Conservation (phyloP, 1,140 invertebrate species). For the Lamellibrachia luymesi region DNA sequence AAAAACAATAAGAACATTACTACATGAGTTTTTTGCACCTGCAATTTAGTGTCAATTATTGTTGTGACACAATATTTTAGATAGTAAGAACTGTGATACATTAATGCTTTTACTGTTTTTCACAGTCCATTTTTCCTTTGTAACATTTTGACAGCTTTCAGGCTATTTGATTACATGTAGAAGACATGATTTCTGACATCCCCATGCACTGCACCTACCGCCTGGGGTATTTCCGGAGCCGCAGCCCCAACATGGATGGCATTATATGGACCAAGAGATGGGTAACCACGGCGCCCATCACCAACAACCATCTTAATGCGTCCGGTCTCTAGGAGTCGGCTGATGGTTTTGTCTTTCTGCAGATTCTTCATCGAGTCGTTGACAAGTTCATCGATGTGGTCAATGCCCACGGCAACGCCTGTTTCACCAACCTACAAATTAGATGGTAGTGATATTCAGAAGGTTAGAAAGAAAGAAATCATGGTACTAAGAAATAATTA, state of each 20-base stretch:
- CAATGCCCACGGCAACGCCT: slow-evolving; percentile 83
- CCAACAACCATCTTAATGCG: slow-evolving; percentile 63
- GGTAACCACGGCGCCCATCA: slow-evolving; percentile 79
- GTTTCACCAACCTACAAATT: slow-evolving; percentile 64
- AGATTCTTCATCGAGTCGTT: slow-evolving; percentile 75
- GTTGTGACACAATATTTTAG: no score
- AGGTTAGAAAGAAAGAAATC: neutral
- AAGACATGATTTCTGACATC: neutral
- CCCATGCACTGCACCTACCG: slow-evolving; percentile 58
- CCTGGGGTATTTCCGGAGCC: slow-evolving; percentile 73
- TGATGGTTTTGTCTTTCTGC: slow-evolving; percentile 67
- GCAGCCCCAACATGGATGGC: slow-evolving; percentile 94
- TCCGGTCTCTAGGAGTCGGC: slow-evolving; percentile 40
- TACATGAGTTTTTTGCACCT: no score
- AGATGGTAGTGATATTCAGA: slow-evolving; percentile 8
- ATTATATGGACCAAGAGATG: slow-evolving; percentile 76
- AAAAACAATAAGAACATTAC: no score
- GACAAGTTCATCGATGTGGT: slow-evolving; percentile 87
- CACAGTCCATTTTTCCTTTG: no score
- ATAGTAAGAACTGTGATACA: no score
- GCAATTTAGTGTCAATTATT: no score
- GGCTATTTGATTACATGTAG: neutral
- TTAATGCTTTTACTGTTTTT: no score
- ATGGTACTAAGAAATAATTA: neutral
- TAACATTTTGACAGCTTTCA: no score